Conservation (phyloP, 2,888 invertebrate species). For the Hipparchia sbordonii region DNA sequence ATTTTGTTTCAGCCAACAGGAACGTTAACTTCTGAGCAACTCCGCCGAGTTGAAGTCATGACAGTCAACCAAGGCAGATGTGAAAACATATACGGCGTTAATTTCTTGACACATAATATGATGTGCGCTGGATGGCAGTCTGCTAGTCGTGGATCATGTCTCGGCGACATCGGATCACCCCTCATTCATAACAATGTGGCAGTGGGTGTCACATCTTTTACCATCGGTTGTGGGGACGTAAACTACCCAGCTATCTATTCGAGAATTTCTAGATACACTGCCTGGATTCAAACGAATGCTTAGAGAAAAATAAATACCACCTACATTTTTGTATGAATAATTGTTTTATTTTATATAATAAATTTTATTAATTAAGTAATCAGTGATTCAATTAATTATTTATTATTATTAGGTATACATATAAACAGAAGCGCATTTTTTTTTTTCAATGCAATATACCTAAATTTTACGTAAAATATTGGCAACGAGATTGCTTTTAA, state of each 20-base stretch:
- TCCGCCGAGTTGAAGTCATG: constrained; percentile 19
- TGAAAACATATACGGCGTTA: constrained; percentile 6
- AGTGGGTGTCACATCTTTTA: neutral
- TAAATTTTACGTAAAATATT: too few species aligned
- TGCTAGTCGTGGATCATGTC: neutral
- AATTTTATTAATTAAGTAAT: too few species aligned
- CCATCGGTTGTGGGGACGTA: neutral
- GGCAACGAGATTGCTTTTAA: too few species aligned
- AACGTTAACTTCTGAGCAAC: constrained; percentile 13
- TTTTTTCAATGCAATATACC: too few species aligned
- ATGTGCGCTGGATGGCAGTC: constrained; percentile 5
- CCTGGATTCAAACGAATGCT: neutral
- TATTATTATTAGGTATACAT: too few species aligned
- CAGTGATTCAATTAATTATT: too few species aligned
- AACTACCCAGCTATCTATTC: constrained; percentile 1
- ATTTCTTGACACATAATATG: neutral
- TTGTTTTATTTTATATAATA: neutral
- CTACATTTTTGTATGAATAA: neutral
- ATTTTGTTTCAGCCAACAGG: neutral
- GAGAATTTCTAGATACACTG: constrained; percentile 4
- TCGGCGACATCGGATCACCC: constrained; percentile 1
- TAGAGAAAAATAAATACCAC: neutral
- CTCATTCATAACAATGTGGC: constrained; percentile 6
- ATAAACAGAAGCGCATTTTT: too few species aligned
- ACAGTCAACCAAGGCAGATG: constrained; percentile 24